Base-by-base conservation (phyloP, 2,113 vertebrate species). In the Prunella fulvescens region DNA sequence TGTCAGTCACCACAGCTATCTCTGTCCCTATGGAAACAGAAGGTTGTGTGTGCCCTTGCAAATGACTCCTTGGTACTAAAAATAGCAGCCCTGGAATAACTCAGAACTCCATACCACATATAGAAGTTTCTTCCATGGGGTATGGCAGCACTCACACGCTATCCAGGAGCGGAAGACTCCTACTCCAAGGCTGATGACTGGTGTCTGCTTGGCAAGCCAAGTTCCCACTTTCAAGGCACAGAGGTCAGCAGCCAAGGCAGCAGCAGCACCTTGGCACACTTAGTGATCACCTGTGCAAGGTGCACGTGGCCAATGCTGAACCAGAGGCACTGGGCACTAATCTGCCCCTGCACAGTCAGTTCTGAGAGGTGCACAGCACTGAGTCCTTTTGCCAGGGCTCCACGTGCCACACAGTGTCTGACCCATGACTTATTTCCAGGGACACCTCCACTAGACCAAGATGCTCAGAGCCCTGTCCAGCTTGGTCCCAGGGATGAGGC, bases 91-190 rank as follows among this genome's bases (percentile, higher is more conserved):
- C 85, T 78, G 58, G 79, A 65, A 50, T 12, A 53, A 48, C 53
- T 50, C 66, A 19, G 61, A 3, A 12, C 65, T 79, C 56, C 45
- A 24, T 2, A 4, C 11, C 53, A 40, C 61, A 35, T 6, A 20
- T 0, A 60, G 70, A 60, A 57, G n/a, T 18, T 28, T 35, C 42
- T 80, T 61, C 20, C 0, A 0, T 14, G 50, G 48, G 40, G 9
- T n/a, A 39, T 5, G 26, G 69, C 61, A 71, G 72, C 69, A 58
- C 42, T 13, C 28, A 12, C 83, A 64, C 0, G 0, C 33, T 19
- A 13, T 4, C 47, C 33, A 77, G 69, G 31, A 88, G 64, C 0
- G 0, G 61, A 42, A 54, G 26, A 24, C 20, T 69, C 47, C 51
- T 42, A 50, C 62, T 66, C 50, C 23, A 33, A 51, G 67, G 82